These are phyloP conservation scores for Hippopotamus amphibius DNA, from an alignment of 2,113 vertebrate genomes.

Conservation along the genomic window DNA sequence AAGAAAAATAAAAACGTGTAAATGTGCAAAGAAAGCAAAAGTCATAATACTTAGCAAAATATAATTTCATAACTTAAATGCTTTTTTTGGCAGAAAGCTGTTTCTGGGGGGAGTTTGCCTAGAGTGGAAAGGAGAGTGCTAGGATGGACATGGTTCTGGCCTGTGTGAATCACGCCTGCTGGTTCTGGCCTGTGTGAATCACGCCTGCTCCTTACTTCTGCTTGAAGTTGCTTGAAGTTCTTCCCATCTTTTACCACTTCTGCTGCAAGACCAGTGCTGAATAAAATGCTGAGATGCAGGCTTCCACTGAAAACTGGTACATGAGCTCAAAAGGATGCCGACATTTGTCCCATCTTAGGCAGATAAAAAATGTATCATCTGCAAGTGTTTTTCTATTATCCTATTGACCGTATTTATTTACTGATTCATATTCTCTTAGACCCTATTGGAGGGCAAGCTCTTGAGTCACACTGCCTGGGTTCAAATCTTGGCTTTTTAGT, in stretches of 20 bases:
- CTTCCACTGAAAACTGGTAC: neutral
- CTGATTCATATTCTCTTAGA: neutral
- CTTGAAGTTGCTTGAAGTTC: neutral
- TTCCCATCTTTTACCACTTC: neutral
- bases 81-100: neutral
- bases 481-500: neutral
- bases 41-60: neutral
- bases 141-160: neutral
- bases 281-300: neutral
- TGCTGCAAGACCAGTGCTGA: neutral
- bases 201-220: neutral
- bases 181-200: neutral
- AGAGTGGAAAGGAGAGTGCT: neutral
- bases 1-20: constrained; percentile 17
- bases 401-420: neutral
- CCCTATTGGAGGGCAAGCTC: neutral
- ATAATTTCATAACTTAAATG: neutral
- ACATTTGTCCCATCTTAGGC: neutral
- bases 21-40: constrained; percentile 46
- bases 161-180: neutral
- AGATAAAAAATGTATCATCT: neutral
- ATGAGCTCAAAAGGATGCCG: neutral
- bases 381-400: neutral
- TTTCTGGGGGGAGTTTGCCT: neutral
- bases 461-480: neutral